These are phyloP conservation scores for Heliothis subflexa DNA, from an alignment of 1,140 invertebrate genomes.

Conservation along the genomic window DNA sequence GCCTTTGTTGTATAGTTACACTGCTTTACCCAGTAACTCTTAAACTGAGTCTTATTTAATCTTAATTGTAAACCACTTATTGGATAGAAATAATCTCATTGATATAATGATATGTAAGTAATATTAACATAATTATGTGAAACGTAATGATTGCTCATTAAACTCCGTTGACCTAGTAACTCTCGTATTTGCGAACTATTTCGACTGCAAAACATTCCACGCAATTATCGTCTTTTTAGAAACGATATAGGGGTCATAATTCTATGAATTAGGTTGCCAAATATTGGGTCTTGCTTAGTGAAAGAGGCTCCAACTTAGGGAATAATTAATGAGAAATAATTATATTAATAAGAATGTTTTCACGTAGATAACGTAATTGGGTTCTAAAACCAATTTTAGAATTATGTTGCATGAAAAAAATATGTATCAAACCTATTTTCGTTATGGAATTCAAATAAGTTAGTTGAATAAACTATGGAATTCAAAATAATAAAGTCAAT, in stretches of 20 bases:
- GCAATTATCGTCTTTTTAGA: neutral
- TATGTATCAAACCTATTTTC: neutral
- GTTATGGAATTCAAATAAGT: neutral
- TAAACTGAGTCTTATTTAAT: too few relatives aligned
- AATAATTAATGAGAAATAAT: neutral
- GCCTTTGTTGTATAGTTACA: too few relatives aligned
- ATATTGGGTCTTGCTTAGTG: neutral
- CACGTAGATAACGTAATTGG: neutral
- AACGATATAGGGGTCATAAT: neutral
- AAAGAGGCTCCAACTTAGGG: neutral
- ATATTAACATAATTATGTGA: neutral
- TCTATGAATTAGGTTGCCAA: neutral
- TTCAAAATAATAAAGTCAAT: conserved; percentile 40
- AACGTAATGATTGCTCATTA: conserved; percentile 5
- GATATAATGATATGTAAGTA: neutral
- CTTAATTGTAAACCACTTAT: neutral
- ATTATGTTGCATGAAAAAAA: neutral
- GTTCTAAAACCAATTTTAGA: neutral
- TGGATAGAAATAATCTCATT: neutral
- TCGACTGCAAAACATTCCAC: neutral
- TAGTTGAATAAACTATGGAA: neutral
- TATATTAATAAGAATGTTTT: neutral
- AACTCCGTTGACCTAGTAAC: conserved; percentile 27
- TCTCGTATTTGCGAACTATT: conserved; percentile 22
- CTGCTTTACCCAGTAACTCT: too few relatives aligned